Base-by-base conservation (phyloP, 2,797 vertebrate genomes). In the Leptatherina wallacei region DNA sequence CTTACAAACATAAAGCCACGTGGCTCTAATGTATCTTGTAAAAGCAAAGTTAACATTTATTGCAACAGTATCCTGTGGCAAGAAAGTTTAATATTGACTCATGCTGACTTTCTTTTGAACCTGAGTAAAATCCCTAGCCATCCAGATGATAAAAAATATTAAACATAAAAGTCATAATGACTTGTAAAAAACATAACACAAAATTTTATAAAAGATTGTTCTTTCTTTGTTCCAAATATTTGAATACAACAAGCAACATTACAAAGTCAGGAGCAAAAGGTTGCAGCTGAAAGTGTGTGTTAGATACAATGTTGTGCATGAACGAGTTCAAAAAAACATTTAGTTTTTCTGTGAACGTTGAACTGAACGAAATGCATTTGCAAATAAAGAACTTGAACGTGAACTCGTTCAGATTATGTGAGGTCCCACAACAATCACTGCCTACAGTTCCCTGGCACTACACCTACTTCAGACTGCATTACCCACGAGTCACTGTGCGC, bases 141-240 rank as follows among this genome's bases (percentile, higher is more conserved):
- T 55, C 51, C 12, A 29, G 27, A 29, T 55, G 12, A 55, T 55
- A 2, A 55, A 55, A 54, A 29, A 24, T 14, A 0, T 18, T 47
- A 7, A n/a, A 47, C 18, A 18, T 44, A 18, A 47, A 47, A 47
- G 44, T 47, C 16, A 1, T 52, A 12, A 13, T 40, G 22, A 44
- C 7, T 20, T 47, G 4, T 22, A 70, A 54, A 54, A 32, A 29
- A 61, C 4, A 62, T 13, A 44, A 63, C 7, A 64, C 11, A 38
- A 58, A 66, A 54, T 6, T 47, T 16, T 20, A 16, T n/a, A 13
- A 51, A 13, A 32, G 3, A 64, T 12, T 38, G 20, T 33, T 0
- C 58, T 16, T 59, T 69, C 69, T 56, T 73, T 22, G 13, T 47
- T 63, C n/a, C 40, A 62, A 75, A 65, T 11, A 29, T 71, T 38